Evolutionary conservation across 2,113 vertebrate species (phyloP), one percentile per base, ranked within the genome.

Genomic region (Opisthocomus hoazin): DNA sequence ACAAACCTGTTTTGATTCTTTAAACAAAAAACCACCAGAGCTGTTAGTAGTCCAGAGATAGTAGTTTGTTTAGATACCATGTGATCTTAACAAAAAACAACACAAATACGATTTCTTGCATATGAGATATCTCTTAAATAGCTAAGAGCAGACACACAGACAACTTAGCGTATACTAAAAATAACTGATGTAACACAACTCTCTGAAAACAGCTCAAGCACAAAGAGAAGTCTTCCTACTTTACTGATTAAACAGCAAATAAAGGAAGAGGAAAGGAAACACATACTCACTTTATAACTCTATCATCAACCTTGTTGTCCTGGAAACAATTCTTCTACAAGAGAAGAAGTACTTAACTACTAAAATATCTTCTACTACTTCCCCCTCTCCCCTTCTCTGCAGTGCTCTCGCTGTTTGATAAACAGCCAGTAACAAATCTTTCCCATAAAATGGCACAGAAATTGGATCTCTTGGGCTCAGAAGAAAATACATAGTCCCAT

Each of bases 291-390:
- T 63, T 30, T 57, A 1, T 61, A 96, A 80, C 61, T 93, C 91
- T 81, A 94, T 96, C 91, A 83, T 79, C 91, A 84, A 84, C 84
- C 81, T 80, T 37, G 94, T 89, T 34, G 43, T 86, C 92, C 81
- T 75, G 69, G 97, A 95, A 95, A 96, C 96, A 57, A 36, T 26
- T 83, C 54, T 73, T 54, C 63, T 34, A 66, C 54, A 24, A 60
- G 32, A 70, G 48, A 87, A 84, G 24, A 23, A 82, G 45, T 84
- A 46, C 65, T 74, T 30, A 58, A 89, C 82, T 54, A 50, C 85
- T 87, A 39, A 56, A 96, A 66, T 84, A 95, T 96, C 71, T 69
- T 60, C 81, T 83, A 53, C 45, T 71, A 53, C 54, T n/a, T n/a
- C 3, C 4, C 9, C 3, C 13, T 24, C 16, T 21, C 61, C 37